These are phyloP conservation scores for Laticauda colubrina DNA, from an alignment of 2,113 vertebrate species.

Conservation along the genomic window DNA sequence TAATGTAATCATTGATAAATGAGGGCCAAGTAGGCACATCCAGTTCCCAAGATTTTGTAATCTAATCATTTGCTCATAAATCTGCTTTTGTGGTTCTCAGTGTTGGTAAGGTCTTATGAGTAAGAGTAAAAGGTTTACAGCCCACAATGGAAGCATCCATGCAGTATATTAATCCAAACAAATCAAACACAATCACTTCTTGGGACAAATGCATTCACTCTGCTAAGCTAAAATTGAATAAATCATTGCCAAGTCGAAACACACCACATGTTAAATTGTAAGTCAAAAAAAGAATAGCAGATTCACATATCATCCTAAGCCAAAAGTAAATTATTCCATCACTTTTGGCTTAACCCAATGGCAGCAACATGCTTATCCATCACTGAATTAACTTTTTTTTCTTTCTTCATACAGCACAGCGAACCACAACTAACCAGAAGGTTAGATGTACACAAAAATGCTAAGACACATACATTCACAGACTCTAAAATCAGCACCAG, in stretches of 20 bases:
- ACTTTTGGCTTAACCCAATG: background rate
- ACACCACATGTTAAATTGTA: background rate
- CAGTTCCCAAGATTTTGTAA: background rate
- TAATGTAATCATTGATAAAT: background rate
- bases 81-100: background rate
- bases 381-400: background rate
- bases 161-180: background rate
- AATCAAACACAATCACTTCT: background rate
- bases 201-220: background rate
- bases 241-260: background rate
- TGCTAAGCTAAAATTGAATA: background rate
- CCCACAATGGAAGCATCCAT: background rate
- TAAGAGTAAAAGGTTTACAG: background rate
- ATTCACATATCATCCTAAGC: background rate
- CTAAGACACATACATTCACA: background rate
- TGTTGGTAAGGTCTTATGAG: too few relatives aligned
- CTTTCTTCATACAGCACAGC: background rate
- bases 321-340: background rate
- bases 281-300: background rate
- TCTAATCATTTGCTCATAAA: background rate
- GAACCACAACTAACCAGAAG: background rate
- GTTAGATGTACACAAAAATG: background rate
- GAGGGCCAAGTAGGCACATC: background rate
- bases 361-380: background rate
- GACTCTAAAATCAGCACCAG: background rate